Evolutionary conservation across 2,797 vertebrate species (phyloP), one percentile per base, ranked within the genome.

Genomic region (Pagetopsis macropterus): DNA sequence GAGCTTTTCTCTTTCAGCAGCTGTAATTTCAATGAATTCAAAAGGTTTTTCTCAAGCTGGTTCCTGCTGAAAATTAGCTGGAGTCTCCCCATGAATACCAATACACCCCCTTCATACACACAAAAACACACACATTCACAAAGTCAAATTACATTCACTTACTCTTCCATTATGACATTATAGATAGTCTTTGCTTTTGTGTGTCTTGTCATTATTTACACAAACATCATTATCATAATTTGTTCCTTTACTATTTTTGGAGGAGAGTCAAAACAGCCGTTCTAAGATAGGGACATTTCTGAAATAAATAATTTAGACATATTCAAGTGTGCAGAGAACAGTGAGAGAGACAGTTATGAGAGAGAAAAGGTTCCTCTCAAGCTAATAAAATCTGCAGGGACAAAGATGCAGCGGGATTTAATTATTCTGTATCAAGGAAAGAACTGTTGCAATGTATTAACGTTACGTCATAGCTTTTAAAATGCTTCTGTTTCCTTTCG

Each of bases 21-120:
- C 85, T 89, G 85, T 85, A 78, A 87, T 85, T 87, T 91, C 70
- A 91, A 87, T 80, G 69, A 79, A 84, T 88, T 85, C 74, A 70
- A 88, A 87, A 87, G 76, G 68, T 83, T 88, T 83, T 54, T 84
- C 56, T 82, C 49, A 33, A 82, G 78, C 40, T 57, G 52, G 57
- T 59, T 87, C 60, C 65, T 15, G 33, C 78, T 79, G 79, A 90
- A 86, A 86, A 83, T 45, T 80, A 89, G 79, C 82, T 84, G 75
- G 70, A 69, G 52, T 58, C 45, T 72, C 51, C 9, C 16, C 11
- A 13, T 79, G 82, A 89, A 88, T 85, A 87, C 70, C 65, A 67
- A 77, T 63, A 63, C n/a, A 74, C 14, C 9, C 33, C 27, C 43
- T 4, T 9, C 48, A 46, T 10, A 60, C n/a, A 51, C 51, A 58